Base-by-base conservation (phyloP, 2,888 invertebrate species). In the Brenthis daphne region DNA sequence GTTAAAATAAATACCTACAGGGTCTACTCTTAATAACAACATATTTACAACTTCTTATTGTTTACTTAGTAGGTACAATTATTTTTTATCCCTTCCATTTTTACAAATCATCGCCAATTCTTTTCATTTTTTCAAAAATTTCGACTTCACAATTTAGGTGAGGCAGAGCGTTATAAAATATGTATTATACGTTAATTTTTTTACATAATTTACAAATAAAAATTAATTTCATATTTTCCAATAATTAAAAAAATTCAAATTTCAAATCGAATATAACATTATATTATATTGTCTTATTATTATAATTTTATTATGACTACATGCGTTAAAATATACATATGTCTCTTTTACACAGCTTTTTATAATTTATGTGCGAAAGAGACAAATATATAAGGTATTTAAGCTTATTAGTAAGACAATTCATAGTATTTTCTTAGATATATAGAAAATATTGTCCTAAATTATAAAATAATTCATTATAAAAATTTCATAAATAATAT, bases 1-100 rank as follows among this genome's bases (percentile, higher is more conserved):
- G 88, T 90, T 89, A 84, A 91, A 92, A 92, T 92, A 92, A 92
- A 92, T 92, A 91, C 88, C 90, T 91, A 91, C 89, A 80, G 87
- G 90, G 85, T 80, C 90, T 91, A 89, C 74, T 73, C 86, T 89
- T 87, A 85, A 77, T 86, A 89, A 89, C 85, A 91, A 89, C 89
- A 88, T 92, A 91, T 91, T 87, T 91, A 92, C 90, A 91, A 76
- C 69, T 77, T 78, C 75, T 78, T 79, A 77, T 75, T 72, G 70
- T 76, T 81, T 87, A 85, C 82, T 88, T 87, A 88, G 80, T 85
- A 87, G 83, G 84, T 88, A 87, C 81, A 83, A 80, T 83, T 83
- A 82, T 79, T 82, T 29, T 77, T 75, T 77, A 72, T 65, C 73
- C 63, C 58, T 68, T 69, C 72, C 77, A 75, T 76, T 84, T 84